Conservation (phyloP, 2,113 vertebrate species). For the Reinhardtius hippoglossoides region DNA sequence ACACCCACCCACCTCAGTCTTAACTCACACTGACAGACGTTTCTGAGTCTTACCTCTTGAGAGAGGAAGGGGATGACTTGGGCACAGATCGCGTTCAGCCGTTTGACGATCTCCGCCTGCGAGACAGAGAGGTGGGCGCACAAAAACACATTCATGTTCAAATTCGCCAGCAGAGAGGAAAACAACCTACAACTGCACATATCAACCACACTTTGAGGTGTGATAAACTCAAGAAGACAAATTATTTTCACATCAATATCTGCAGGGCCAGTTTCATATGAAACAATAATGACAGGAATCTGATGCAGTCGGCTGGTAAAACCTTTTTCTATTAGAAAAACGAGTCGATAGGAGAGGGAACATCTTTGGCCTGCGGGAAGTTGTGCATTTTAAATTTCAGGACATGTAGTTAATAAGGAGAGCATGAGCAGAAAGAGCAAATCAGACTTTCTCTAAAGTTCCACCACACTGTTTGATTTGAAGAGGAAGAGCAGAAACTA, state of each 20-base stretch:
- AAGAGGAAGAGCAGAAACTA: background rate
- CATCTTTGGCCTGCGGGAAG: too few relatives aligned
- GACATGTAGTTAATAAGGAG: too few relatives aligned
- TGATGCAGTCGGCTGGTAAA: background rate
- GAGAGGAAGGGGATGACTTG: slow-evolving; percentile 98
- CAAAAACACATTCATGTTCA: slow-evolving; percentile 20
- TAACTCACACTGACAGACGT: slow-evolving; percentile 64
- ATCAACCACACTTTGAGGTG: slow-evolving; percentile 1
- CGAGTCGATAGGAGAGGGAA: too few relatives aligned
- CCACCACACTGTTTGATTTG: background rate
- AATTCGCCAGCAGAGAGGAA: slow-evolving; percentile 19
- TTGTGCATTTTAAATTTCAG: background rate
- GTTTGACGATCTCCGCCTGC: slow-evolving; percentile 97
- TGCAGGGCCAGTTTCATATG: background rate
- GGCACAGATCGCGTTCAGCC: slow-evolving; percentile 97
- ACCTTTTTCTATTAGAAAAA: too few relatives aligned
- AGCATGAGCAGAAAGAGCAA: background rate
- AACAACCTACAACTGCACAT: slow-evolving; percentile 14
- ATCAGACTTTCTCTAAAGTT: background rate
- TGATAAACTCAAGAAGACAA: slow-evolving; percentile 1
- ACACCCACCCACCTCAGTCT: slow-evolving; percentile 56
- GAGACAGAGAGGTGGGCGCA: slow-evolving; percentile 70
- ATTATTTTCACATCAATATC: slow-evolving; percentile 8
- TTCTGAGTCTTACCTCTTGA: slow-evolving; percentile 90
- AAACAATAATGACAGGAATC: background rate